phyloP scores from a whole-genome alignment of 2,888 invertebrate species.

The Drosophila gaucha region DNA sequence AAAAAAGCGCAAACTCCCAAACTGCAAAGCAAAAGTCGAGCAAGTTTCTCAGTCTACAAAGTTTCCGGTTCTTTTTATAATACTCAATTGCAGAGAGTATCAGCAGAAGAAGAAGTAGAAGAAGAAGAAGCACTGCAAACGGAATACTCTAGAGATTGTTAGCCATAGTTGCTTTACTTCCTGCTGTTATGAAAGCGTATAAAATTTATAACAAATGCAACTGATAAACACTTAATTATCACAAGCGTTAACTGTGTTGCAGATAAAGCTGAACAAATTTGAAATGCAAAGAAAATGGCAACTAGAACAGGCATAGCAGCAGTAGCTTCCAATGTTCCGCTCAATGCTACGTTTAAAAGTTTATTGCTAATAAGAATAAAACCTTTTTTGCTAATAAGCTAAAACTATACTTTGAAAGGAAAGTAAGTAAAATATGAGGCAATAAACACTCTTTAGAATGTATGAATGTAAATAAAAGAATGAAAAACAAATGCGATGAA shows the following conservation, averaged over 20 bases:
- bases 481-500: no score
- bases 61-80: conserved; percentile 43
- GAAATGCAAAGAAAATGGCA: not conserved
- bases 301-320: not conserved
- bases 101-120: not conserved
- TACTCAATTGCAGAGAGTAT: conserved; percentile 13
- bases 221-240: conserved; percentile 25
- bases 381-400: no score
- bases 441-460: no score
- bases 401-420: no score
- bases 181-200: not conserved
- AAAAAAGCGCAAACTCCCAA: conserved; percentile 31
- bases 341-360: no score
- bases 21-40: conserved; percentile 42
- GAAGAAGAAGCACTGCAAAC: conserved; percentile 2
- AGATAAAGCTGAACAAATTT: not conserved
- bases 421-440: no score
- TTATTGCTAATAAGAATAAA: no score
- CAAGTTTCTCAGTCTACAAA: conserved; percentile 53
- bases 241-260: not conserved
- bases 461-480: no score
- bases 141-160: conserved; percentile 12
- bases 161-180: not conserved
- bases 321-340: not conserved
- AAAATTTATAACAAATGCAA: conserved; percentile 15